These are phyloP conservation scores for Gadus macrocephalus DNA, from an alignment of 2,113 vertebrate species.

Conservation along the genomic window DNA sequence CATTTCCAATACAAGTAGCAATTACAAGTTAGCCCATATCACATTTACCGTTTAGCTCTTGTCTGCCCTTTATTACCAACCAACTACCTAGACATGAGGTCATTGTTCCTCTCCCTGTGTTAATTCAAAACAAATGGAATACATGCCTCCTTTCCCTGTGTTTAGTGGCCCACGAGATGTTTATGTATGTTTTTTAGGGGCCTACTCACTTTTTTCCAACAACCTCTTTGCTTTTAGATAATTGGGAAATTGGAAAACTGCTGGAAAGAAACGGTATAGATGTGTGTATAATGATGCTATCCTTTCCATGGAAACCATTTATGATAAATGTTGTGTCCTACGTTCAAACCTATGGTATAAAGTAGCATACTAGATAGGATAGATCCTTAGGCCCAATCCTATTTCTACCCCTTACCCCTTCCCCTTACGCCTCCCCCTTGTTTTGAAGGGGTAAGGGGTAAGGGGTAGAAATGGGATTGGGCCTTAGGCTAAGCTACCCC, in stretches of 20 bases:
- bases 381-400: too few relatives aligned
- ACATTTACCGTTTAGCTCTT: neutral
- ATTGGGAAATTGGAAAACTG: conserved; percentile 51
- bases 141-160: conserved; percentile 17
- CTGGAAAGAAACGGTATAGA: conserved; percentile 44
- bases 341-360: conserved; percentile 7
- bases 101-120: conserved; percentile 41
- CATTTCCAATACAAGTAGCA: too few relatives aligned
- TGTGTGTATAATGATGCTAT: conserved; percentile 51
- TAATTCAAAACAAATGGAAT: conserved; percentile 55
- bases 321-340: conserved; percentile 25
- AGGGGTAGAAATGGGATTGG: too few relatives aligned
- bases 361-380: too few relatives aligned
- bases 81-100: conserved; percentile 37
- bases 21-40: neutral
- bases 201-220: conserved; percentile 16
- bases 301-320: conserved; percentile 57
- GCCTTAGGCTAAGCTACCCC: too few relatives aligned
- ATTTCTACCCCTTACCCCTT: too few relatives aligned
- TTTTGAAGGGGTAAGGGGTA: too few relatives aligned
- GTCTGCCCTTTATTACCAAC: conserved; percentile 2
- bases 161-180: conserved; percentile 35
- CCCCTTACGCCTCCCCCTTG: too few relatives aligned
- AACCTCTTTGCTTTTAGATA: conserved; percentile 39
- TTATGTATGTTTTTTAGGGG: conserved; percentile 45